Evolutionary conservation across 2,888 invertebrate species (phyloP).

Genomic region (Ornithoptera alexandrae): DNA sequence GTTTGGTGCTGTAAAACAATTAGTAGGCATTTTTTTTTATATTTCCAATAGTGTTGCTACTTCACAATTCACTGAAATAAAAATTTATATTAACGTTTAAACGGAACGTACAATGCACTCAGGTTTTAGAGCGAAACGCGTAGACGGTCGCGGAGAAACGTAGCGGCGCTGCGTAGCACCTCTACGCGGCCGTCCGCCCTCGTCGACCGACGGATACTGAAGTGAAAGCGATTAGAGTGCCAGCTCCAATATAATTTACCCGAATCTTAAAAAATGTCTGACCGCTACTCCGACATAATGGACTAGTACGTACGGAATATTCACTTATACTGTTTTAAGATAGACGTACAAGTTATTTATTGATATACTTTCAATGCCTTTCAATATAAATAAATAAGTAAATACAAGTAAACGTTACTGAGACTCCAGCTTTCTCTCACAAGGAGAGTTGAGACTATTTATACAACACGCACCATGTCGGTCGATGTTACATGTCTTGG

Average conservation of each 20-base stretch:
- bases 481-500: too few species aligned
- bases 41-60: slow-evolving; percentile 12
- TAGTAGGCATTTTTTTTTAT: not conserved
- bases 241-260: slow-evolving; percentile 38
- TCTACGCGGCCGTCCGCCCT: slow-evolving; percentile 46
- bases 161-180: slow-evolving; percentile 48
- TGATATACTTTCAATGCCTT: not conserved
- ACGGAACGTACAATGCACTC: slow-evolving; percentile 31
- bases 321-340: not conserved
- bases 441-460: too few species aligned
- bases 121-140: slow-evolving; percentile 8
- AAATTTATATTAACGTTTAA: slow-evolving; percentile 32
- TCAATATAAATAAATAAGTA: too few species aligned
- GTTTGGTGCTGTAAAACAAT: not conserved
- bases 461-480: too few species aligned
- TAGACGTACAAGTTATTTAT: not conserved
- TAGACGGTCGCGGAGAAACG: slow-evolving; percentile 1
- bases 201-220: slow-evolving; percentile 48
- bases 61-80: slow-evolving; percentile 18
- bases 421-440: too few species aligned
- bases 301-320: not conserved
- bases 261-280: slow-evolving; percentile 27
- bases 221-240: slow-evolving; percentile 46
- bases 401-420: too few species aligned
- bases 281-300: slow-evolving; percentile 5